A percentile compares a stretch with the other conserved stretches of the same genome.
Conservation (phyloP, 2,888 invertebrate species). For the Dioctria linearis region DNA sequence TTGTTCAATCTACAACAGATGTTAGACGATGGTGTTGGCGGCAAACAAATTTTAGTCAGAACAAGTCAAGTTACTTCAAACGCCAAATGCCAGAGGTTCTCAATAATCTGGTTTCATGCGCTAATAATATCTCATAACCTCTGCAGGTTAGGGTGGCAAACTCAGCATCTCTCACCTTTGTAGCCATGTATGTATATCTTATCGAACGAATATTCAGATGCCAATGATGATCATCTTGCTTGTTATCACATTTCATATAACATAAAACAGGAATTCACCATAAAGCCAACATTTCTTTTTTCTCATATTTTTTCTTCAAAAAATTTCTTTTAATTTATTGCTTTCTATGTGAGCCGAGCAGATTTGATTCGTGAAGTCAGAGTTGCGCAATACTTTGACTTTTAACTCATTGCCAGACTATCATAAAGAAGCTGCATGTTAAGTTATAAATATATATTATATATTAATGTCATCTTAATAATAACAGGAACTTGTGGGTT, state of each 20-base stretch:
- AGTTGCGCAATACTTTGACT: constrained; percentile 29
- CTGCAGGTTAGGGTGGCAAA: neutral
- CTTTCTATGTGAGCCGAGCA: neutral
- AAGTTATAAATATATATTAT: neutral
- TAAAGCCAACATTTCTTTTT: neutral
- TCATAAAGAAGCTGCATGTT: neutral
- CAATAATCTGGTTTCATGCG: constrained; percentile 53
- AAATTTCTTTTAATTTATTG: constrained; percentile 10
- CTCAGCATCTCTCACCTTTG: neutral
- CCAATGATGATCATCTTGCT: neutral
- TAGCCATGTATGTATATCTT: neutral
- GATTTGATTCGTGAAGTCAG: neutral
- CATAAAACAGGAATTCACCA: constrained; percentile 20
- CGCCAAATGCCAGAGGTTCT: constrained; percentile 56
- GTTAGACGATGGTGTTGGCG: neutral
- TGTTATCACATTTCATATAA: neutral
- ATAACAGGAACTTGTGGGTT: neutral
- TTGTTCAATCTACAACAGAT: constrained; percentile 14
- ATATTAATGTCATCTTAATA: constrained; percentile 14
- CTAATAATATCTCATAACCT: neutral
- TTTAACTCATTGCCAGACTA: constrained; percentile 15
- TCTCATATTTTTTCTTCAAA: neutral
- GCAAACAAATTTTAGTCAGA: constrained; percentile 30
- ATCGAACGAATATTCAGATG: neutral
- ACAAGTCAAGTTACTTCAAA: constrained; percentile 41